Conservation (phyloP, 2,797 vertebrate species). For the Melanotaenia maccullochi region DNA sequence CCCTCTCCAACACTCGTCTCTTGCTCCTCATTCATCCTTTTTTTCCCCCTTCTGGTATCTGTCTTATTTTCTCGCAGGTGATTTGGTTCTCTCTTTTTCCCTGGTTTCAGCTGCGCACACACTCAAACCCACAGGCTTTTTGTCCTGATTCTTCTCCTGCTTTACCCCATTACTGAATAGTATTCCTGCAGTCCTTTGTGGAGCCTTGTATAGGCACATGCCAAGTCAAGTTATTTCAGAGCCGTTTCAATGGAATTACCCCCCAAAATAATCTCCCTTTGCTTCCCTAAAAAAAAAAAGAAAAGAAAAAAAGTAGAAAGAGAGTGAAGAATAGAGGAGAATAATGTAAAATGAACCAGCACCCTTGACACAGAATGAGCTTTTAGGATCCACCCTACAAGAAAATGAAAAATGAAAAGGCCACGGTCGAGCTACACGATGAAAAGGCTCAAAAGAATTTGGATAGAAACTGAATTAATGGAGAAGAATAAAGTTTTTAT, state of each 20-base stretch:
- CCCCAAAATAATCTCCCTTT: slow-evolving; percentile 75
- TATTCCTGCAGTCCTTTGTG: slow-evolving; percentile 76
- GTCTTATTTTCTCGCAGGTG: slow-evolving; percentile 71
- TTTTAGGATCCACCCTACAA: slow-evolving; percentile 40
- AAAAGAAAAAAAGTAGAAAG: slow-evolving; percentile 48
- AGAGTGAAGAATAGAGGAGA: slow-evolving; percentile 53
- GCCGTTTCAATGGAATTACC: slow-evolving; percentile 75
- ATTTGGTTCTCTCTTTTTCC: slow-evolving; percentile 61
- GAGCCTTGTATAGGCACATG: slow-evolving; percentile 78
- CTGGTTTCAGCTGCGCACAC: slow-evolving; percentile 62
- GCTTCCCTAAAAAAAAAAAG: not conserved
- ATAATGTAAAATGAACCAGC: slow-evolving; percentile 69
- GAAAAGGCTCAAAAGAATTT: slow-evolving; percentile 35
- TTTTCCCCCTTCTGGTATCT: slow-evolving; percentile 25
- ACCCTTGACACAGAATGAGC: slow-evolving; percentile 54
- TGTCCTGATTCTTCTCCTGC: slow-evolving; percentile 66
- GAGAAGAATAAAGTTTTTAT: too few relatives aligned
- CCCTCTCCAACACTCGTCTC: slow-evolving; percentile 45
- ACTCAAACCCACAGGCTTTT: slow-evolving; percentile 47
- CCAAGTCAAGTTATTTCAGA: slow-evolving; percentile 79
- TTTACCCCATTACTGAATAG: slow-evolving; percentile 74
- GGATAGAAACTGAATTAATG: slow-evolving; percentile 20
- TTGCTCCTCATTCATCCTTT: slow-evolving; percentile 47
- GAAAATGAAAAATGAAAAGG: slow-evolving; percentile 60
- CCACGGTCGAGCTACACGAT: slow-evolving; percentile 45